phyloP scores from a whole-genome alignment of 1,140 invertebrate genomes.

The Melanaphis sacchari region DNA sequence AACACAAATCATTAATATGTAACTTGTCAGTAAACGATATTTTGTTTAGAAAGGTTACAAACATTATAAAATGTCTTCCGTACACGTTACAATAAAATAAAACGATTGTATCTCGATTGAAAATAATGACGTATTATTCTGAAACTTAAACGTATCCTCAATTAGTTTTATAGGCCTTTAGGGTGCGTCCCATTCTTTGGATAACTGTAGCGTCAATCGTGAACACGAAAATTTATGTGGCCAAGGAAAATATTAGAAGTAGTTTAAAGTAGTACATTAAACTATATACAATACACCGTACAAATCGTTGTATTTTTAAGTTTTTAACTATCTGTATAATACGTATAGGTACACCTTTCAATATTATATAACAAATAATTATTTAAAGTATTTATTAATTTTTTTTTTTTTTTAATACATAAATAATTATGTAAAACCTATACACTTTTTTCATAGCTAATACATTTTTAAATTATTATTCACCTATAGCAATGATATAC shows the following conservation, averaged over 20 bases:
- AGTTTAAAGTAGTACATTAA: background rate
- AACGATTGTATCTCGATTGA: background rate
- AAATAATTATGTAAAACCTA: background rate
- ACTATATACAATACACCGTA: background rate
- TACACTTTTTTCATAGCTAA: background rate
- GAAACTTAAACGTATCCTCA: constrained; percentile 30
- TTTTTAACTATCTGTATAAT: background rate
- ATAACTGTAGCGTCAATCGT: background rate
- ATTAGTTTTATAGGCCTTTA: constrained; percentile 23
- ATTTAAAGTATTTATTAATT: background rate
- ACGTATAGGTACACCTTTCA: background rate
- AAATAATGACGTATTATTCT: constrained; percentile 24
- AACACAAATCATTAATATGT: no score
- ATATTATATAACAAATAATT: background rate
- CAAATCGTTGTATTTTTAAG: background rate
- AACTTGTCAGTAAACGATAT: background rate
- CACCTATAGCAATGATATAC: background rate
- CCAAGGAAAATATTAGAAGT: background rate
- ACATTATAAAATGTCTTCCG: background rate
- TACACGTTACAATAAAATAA: background rate
- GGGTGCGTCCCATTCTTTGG: background rate
- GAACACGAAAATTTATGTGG: background rate
- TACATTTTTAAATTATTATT: background rate
- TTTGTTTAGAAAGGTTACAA: background rate
- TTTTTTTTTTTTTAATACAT: background rate